These are phyloP conservation scores for Masnerella sp. DNA, from an alignment of 2,888 invertebrate species.

Conservation along the genomic window DNA sequence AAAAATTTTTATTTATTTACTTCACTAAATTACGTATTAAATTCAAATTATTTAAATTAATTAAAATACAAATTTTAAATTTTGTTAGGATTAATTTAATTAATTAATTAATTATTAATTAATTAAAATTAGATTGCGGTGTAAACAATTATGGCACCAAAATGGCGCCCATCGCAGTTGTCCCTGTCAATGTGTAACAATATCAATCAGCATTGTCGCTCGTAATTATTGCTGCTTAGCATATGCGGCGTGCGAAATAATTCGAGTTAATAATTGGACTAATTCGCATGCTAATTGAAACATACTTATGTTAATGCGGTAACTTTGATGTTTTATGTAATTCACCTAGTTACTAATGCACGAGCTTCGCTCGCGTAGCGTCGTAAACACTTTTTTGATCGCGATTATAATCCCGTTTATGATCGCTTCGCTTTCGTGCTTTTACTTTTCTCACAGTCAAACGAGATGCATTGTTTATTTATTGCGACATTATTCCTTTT, in stretches of 20 bases:
- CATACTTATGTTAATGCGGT: slow-evolving; percentile 37
- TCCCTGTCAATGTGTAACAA: slow-evolving; percentile 21
- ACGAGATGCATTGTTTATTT: too few relatives aligned
- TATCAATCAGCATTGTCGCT: slow-evolving; percentile 29
- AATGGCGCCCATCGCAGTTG: slow-evolving; percentile 7
- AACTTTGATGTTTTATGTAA: slow-evolving; percentile 33
- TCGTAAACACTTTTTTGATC: slow-evolving; percentile 25
- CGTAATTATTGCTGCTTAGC: slow-evolving; percentile 37
- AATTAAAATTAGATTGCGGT: too few relatives aligned
- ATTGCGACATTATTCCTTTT: too few relatives aligned
- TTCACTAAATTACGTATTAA: too few relatives aligned
- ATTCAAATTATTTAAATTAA: too few relatives aligned
- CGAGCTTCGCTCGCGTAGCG: slow-evolving; percentile 11
- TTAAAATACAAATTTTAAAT: too few relatives aligned
- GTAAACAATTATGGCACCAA: not conserved
- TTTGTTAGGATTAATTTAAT: too few relatives aligned
- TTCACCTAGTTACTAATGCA: slow-evolving; percentile 22
- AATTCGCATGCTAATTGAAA: slow-evolving; percentile 45
- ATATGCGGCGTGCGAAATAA: slow-evolving; percentile 34
- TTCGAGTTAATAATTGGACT: slow-evolving; percentile 33
- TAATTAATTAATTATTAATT: too few relatives aligned
- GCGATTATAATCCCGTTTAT: slow-evolving; percentile 14
- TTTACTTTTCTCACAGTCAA: too few relatives aligned
- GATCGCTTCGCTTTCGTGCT: slow-evolving; percentile 6
- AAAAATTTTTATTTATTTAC: too few relatives aligned